Evolutionary conservation across 2,113 vertebrate species (phyloP).

Genomic region (Anolis carolinensis): DNA sequence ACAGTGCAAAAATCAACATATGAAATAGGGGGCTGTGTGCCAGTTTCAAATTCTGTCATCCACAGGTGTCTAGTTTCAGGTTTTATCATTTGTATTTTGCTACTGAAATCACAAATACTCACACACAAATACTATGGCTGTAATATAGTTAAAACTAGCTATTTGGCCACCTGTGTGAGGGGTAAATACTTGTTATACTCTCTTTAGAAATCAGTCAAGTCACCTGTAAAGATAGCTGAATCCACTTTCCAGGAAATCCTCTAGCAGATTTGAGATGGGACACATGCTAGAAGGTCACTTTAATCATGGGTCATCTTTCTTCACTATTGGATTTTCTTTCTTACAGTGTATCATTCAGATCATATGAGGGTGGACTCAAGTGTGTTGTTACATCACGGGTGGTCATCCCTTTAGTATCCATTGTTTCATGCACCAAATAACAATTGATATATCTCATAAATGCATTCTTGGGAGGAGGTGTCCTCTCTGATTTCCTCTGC

Average conservation of each 20-base stretch:
- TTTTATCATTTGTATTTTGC: not conserved
- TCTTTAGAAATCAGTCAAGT: not conserved
- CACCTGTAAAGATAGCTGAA: not conserved
- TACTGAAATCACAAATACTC: not conserved
- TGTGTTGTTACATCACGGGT: slow-evolving; percentile 15
- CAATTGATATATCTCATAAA: not conserved
- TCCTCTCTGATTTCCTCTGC: not conserved
- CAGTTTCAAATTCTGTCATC: not conserved
- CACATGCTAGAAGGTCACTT: not conserved
- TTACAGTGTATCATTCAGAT: not conserved
- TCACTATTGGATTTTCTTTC: not conserved
- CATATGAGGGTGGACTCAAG: not conserved
- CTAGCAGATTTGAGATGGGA: not conserved
- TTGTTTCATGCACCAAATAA: not conserved
- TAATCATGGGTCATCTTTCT: not conserved
- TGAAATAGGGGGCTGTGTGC: not conserved
- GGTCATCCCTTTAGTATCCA: not conserved
- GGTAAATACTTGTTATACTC: not conserved
- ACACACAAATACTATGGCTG: not conserved
- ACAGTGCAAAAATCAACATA: not conserved
- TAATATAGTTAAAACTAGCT: not conserved
- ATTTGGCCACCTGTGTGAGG: not conserved
- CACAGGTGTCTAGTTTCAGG: not conserved
- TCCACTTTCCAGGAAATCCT: not conserved
- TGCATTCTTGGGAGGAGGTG: not conserved